Evolutionary conservation across 2,113 vertebrate genomes (phyloP), one percentile per base, ranked within the genome.

Genomic region (Trogon melanurus): DNA sequence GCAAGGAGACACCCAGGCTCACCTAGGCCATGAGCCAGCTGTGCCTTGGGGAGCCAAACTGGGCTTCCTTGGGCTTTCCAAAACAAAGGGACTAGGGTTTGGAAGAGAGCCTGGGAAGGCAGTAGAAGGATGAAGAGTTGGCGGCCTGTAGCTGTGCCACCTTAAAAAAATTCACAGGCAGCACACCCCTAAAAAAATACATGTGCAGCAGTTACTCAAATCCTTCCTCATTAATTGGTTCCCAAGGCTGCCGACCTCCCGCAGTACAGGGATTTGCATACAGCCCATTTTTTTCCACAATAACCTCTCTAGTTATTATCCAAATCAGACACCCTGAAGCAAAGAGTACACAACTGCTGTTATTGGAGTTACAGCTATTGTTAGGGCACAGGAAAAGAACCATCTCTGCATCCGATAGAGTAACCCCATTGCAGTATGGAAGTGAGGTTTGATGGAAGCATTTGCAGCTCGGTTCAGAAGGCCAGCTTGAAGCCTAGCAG

Each of bases 401-500:
- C 69, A 34, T 71, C 21, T 60, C 57, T 9, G 2, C 66, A 54
- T n/a, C 22, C 2, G 3, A 2, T 7, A 32, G 25, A 53, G 65
- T 45, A 65, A 72, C 25, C 23, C 36, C 50, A 8, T 11, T 16
- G 48, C 27, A 53, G 30, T 5, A 12, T 4, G 67, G 88, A 58
- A 44, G 53, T 32, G 54, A 69, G 81, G 71, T 95, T 92, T 85
- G 92, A 94, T 65, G 85, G 80, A 95, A 93, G 82, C 71, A 67
- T 69, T 15, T 2, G 9, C 72, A 96, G 82, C 67, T 13, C 20
- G 36, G 72, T 85, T 90, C 88, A 85, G 93, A 93, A 6, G 61
- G 45, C 15, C 15, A 71, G 80, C 80, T 90, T 72, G 21, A 30
- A n/a, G 34, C 18, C 6, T 48, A 70, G 64, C 17, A 65, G 36